Base-by-base conservation (phyloP, 2,113 vertebrate genomes). In the Rostratula benghalensis region DNA sequence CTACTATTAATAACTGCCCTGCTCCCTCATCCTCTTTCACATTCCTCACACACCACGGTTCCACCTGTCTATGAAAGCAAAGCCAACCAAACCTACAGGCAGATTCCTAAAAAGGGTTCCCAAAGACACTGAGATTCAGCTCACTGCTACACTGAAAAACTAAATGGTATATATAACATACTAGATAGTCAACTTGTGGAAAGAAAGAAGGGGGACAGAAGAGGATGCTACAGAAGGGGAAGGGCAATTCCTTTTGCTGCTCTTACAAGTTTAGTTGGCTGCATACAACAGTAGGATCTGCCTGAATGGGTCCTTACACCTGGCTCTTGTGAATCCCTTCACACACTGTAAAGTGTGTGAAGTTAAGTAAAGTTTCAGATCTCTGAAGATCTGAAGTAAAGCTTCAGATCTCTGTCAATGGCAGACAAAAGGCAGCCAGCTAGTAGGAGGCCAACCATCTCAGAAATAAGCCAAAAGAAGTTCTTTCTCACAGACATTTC, bases 1-100 rank as follows among this genome's bases (percentile, higher is more conserved):
- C 80, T 50, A 18, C 93, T 95, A 70, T 78, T 78, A 89, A 78
- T 94, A 95, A 37, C 92, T 16, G n/a, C 51, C 28, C 41, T 35
- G 14, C 5, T 30, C 63, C 48, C 59, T 90, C 61, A 56, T 23
- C 75, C 86, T 87, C 67, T 56, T 39, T 48, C 50, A 43, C 4
- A 57, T n/a, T 45, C 50, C 30, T 24, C 6, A 3, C 46, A 16
- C 30, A 39, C 9, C 71, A 48, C 28, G 31, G 63, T 10, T 94
- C 63, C 80, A 83, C 67, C 35, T 35, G 61, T 11, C 39, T 48
- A 24, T 19, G 16, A 33, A 54, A 53, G 1, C 69, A 37, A 51
- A 76, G 45, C 39, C 65, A 78, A 28, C 23, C 59, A 24, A 24
- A 17, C 7, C 68, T 23, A 30, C 30, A 48, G 21, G 22, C 10